Evolutionary conservation across 1,140 invertebrate genomes (phyloP).

Genomic region (Periplaneta americana): DNA sequence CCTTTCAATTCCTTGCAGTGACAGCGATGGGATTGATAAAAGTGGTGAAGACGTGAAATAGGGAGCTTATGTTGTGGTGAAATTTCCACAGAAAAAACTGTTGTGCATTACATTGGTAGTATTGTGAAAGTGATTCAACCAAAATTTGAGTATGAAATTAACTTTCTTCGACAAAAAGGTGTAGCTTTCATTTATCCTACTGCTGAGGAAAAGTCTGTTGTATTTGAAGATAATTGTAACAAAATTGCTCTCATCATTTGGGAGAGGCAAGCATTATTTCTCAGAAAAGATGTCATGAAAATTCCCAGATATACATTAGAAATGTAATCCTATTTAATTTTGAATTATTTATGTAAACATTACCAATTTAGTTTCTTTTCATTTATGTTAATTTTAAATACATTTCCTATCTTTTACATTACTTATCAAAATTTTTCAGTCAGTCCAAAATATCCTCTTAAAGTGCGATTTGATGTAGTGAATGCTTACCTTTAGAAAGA

Average conservation of each 20-base stretch:
- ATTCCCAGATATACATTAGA: constrained; percentile 1
- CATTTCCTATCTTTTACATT: too few relatives aligned
- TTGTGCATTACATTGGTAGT: constrained; percentile 1
- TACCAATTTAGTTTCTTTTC: not conserved
- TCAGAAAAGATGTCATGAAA: not conserved
- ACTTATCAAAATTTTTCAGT: too few relatives aligned
- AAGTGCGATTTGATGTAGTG: too few relatives aligned
- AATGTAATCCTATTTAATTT: not conserved
- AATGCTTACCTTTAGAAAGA: too few relatives aligned
- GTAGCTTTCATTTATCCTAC: constrained; percentile 4
- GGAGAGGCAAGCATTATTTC: constrained; percentile 4
- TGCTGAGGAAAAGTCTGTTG: not conserved
- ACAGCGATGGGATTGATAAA: not conserved
- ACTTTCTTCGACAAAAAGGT: not conserved
- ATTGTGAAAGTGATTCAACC: not conserved
- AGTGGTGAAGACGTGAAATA: not conserved
- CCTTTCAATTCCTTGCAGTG: not conserved
- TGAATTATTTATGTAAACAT: too few relatives aligned
- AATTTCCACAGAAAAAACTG: not conserved
- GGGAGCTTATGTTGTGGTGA: not conserved
- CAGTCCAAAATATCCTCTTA: too few relatives aligned
- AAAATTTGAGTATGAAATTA: constrained; percentile 7
- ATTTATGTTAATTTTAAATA: not conserved
- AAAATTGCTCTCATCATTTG: not conserved
- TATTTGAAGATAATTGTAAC: not conserved